phyloP scores from a whole-genome alignment of 2,797 vertebrate species.

The Chloroceryle amazona region DNA sequence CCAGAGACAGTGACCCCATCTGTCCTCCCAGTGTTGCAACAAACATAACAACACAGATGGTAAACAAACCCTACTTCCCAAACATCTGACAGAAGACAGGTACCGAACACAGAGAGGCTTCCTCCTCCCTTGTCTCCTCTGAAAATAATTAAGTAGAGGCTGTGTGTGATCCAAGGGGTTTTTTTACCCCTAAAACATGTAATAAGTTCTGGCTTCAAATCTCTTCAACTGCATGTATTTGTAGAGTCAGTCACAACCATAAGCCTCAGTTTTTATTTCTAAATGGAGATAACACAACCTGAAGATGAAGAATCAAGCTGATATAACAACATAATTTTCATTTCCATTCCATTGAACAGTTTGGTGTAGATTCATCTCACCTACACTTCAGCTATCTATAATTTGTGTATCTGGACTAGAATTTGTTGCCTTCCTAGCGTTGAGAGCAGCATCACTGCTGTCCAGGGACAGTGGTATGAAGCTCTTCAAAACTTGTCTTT shows the following conservation, averaged over 20 bases:
- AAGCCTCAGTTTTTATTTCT: not conserved
- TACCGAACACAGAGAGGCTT: not conserved
- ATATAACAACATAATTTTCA: not conserved
- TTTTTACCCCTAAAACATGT: not conserved
- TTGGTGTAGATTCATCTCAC: not conserved
- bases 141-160: not conserved
- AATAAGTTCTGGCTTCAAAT: not conserved
- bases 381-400: not conserved
- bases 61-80: not conserved
- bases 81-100: not conserved
- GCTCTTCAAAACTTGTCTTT: not conserved
- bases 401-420: not conserved
- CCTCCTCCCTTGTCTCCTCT: not conserved
- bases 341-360: not conserved
- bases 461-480: not conserved
- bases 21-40: constrained; percentile 20
- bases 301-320: not conserved
- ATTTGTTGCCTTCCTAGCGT: not conserved
- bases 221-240: not conserved
- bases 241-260: not conserved
- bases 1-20: constrained; percentile 43
- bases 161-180: not conserved
- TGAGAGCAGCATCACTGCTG: not conserved
- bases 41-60: not conserved
- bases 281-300: not conserved